Evolutionary conservation across 2,113 vertebrate genomes (phyloP).

Genomic region (Trochalopteron elliotii): DNA sequence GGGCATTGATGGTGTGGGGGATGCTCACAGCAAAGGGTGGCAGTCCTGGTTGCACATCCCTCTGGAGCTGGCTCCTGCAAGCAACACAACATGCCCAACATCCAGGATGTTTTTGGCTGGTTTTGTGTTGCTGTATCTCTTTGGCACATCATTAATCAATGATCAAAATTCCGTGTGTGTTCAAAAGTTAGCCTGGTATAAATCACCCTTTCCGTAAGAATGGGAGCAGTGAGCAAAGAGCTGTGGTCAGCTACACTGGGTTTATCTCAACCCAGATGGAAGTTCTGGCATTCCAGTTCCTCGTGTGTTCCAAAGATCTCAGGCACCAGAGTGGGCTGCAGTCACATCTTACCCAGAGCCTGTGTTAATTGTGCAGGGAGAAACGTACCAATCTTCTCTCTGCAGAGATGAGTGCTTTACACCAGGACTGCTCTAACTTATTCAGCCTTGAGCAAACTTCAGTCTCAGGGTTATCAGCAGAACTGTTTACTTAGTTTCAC

Average conservation of each 20-base stretch:
- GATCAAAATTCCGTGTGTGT: not conserved
- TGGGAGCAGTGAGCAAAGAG: not conserved
- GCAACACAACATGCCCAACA: not conserved
- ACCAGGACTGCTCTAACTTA: not conserved
- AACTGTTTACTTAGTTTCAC: not conserved
- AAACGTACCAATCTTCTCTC: not conserved
- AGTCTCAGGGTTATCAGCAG: not conserved
- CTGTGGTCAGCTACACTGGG: not conserved
- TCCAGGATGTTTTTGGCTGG: not conserved
- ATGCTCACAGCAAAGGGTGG: not conserved
- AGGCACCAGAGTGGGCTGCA: not conserved
- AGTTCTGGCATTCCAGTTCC: not conserved
- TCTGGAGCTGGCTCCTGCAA: not conserved
- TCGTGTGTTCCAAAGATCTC: not conserved
- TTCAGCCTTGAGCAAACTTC: not conserved
- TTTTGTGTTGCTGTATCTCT: not conserved
- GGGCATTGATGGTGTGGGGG: not conserved
- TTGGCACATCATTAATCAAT: not conserved
- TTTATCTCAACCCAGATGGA: not conserved
- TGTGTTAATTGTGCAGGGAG: not conserved
- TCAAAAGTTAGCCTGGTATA: not conserved
- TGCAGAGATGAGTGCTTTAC: not conserved
- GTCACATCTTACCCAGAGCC: not conserved
- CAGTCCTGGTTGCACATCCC: not conserved
- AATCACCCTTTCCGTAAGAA: not conserved